Percentiles rank a stretch among this genome's conserved stretches.
These are phyloP conservation scores for Eilema sororculum DNA, from an alignment of 2,888 invertebrate species.

Conservation along the genomic window DNA sequence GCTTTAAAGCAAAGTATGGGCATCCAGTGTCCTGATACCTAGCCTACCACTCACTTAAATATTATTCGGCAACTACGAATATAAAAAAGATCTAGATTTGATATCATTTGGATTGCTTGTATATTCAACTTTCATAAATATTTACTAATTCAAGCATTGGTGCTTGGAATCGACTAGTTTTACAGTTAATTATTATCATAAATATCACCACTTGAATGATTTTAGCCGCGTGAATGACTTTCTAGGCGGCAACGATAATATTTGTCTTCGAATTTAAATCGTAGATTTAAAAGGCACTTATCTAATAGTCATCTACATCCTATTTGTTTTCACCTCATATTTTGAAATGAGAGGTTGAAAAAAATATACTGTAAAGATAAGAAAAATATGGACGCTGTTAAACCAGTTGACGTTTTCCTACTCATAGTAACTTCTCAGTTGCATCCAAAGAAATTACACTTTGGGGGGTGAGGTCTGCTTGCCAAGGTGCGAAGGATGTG, in stretches of 20 bases:
- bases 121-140: constrained; percentile 30
- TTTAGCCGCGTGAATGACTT: constrained; percentile 10
- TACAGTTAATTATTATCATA: constrained; percentile 18
- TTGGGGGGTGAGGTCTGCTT: too few species aligned
- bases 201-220: constrained; percentile 13
- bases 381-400: too few species aligned
- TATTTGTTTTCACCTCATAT: background rate
- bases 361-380: too few species aligned
- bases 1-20: background rate
- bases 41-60: constrained; percentile 16
- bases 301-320: constrained; percentile 4
- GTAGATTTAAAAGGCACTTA: constrained; percentile 1
- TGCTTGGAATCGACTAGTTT: constrained; percentile 13
- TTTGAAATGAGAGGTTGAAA: background rate
- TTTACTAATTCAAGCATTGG: constrained; percentile 24
- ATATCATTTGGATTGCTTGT: constrained; percentile 16
- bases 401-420: too few species aligned
- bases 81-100: constrained; percentile 32
- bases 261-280: constrained; percentile 2
- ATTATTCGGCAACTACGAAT: constrained; percentile 16
- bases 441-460: too few species aligned
- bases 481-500: too few species aligned
- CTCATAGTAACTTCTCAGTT: too few species aligned
- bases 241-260: background rate
- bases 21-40: background rate